Evolutionary conservation across 2,113 vertebrate genomes (phyloP).

Genomic region (Hucho hucho): DNA sequence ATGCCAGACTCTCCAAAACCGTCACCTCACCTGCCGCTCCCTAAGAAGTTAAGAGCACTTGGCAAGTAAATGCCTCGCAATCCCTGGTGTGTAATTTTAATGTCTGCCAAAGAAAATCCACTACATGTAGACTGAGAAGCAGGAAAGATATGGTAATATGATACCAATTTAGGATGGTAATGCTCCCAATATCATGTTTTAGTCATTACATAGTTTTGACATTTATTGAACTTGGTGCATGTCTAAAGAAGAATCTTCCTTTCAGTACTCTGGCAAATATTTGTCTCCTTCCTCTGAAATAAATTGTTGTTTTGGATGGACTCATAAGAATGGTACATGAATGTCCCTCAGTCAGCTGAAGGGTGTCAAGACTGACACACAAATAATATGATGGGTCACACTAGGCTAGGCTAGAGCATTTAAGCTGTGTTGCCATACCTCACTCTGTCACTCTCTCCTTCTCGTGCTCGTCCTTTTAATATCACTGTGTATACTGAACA

Average conservation of each 20-base stretch:
- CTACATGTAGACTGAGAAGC: neutral
- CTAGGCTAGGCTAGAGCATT: neutral
- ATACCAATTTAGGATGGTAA: too few species aligned
- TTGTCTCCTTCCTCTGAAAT: too few species aligned
- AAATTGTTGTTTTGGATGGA: neutral
- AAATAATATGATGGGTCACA: neutral
- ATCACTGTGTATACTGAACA: neutral
- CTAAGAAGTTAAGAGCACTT: neutral
- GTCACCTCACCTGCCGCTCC: too few species aligned
- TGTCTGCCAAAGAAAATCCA: constrained; percentile 3
- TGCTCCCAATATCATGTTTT: neutral
- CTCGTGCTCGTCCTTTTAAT: neutral
- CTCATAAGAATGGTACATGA: neutral
- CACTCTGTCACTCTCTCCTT: constrained; percentile 4
- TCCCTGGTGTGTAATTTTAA: neutral
- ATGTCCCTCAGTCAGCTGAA: neutral
- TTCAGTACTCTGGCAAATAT: too few species aligned
- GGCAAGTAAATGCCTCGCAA: neutral
- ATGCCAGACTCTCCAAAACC: too few species aligned
- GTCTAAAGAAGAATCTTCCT: neutral
- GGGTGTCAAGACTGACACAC: neutral
- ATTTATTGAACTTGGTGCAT: neutral
- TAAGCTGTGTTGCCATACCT: constrained; percentile 1
- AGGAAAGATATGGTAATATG: neutral
- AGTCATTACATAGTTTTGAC: neutral